A percentile compares a stretch with the other conserved stretches of the same genome.
These are phyloP conservation scores for Phenganax subtilis DNA, from an alignment of 92 coral and sea anemone species.

Conservation along the genomic window DNA sequence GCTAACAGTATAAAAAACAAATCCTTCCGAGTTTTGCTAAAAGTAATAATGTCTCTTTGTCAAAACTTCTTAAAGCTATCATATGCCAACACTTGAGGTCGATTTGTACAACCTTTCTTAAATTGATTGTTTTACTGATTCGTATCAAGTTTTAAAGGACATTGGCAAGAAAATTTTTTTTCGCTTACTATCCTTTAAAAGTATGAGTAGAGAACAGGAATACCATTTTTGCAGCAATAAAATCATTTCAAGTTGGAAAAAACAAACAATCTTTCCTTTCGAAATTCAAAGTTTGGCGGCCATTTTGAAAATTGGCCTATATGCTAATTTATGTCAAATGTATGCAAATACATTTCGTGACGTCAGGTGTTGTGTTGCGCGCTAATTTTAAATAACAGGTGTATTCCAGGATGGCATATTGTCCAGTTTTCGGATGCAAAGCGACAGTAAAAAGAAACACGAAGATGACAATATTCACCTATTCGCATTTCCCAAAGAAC, in stretches of 20 bases:
- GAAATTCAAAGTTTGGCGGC: neutral
- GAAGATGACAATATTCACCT: neutral
- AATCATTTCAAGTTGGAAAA: neutral
- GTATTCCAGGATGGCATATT: neutral
- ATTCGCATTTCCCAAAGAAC: neutral
- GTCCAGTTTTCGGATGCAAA: conserved; percentile 1
- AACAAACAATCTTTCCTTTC: neutral
- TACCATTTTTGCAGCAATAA: neutral
- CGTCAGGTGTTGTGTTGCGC: neutral
- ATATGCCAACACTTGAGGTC: too few species aligned
- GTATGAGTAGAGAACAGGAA: neutral
- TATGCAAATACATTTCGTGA: neutral
- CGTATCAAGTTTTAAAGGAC: conserved; percentile 9
- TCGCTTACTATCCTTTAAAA: neutral
- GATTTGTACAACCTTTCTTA: too few species aligned
- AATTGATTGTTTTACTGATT: neutral
- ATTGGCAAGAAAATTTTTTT: neutral
- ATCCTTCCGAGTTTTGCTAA: too few species aligned
- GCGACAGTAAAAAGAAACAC: neutral
- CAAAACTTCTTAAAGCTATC: too few species aligned
- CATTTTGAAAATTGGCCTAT: neutral
- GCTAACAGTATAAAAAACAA: too few species aligned
- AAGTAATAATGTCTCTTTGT: too few species aligned
- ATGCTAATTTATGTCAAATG: neutral
- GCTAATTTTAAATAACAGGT: too few species aligned